Evolutionary conservation across 2,113 vertebrate genomes (phyloP).

Genomic region (Grammomys surdaster): DNA sequence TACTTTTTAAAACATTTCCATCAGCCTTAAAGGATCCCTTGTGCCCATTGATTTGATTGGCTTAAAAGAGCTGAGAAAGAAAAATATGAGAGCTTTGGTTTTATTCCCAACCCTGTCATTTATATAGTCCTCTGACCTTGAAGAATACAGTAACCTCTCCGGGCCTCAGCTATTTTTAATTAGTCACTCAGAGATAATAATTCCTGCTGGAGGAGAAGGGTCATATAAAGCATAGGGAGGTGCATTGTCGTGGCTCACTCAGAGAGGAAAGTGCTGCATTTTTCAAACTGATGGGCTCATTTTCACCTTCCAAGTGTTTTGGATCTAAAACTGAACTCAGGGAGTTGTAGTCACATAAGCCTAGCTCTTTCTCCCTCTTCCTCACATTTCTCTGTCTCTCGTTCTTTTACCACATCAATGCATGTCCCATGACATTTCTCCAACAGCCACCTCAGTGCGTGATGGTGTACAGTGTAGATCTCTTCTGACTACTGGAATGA

Average conservation of each 20-base stretch:
- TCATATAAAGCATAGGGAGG: slow-evolving; percentile 40
- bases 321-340: neutral
- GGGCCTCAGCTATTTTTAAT: slow-evolving; percentile 3
- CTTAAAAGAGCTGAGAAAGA: neutral
- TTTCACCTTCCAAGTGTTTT: neutral
- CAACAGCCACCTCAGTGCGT: neutral
- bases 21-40: neutral
- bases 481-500: neutral
- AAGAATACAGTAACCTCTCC: neutral
- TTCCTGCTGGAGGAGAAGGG: slow-evolving; percentile 6
- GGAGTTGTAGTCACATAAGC: neutral
- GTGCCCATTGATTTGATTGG: slow-evolving; percentile 56
- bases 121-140: slow-evolving; percentile 38
- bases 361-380: neutral
- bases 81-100: neutral
- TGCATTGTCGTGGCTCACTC: neutral
- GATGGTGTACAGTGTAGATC: accelerated
- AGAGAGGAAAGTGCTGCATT: neutral
- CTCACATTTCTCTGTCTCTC: neutral
- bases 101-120: neutral
- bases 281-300: neutral
- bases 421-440: neutral
- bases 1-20: neutral
- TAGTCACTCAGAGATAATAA: slow-evolving; percentile 49
- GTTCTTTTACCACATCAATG: neutral